Evolutionary conservation across 2,113 vertebrate genomes (phyloP), one percentile per base, ranked within the genome.

Genomic region (Probosciger aterrimus): DNA sequence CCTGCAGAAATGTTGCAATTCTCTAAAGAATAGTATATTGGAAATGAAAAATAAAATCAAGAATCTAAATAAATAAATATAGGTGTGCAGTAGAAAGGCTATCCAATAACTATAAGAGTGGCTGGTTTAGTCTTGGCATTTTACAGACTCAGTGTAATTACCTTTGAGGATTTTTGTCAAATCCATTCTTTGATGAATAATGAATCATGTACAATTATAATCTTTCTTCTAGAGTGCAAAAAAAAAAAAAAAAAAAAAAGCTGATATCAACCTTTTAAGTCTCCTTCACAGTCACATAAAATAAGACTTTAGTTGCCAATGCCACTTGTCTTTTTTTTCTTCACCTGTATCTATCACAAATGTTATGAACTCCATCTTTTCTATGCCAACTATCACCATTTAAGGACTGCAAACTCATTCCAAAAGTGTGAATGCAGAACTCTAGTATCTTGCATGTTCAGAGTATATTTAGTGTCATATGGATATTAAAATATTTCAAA

Each of bases 151-250:
- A 11, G 27, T 60, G 14, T 33, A 64, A 33, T 68, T 77, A 92
- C 24, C 80, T 92, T 88, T 86, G 75, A 92, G 55, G 14, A 7
- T n/a, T 41, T 88, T 78, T 82, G 37, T 89, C 62, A 80, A n/a
- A 73, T 62, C 73, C 28, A 18, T 62, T 91, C 70, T 92, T 77
- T 94, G 95, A 93, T 96, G 75, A 95, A 93, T 95, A 95, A 97
- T 80, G 37, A 95, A 94, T 55, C 39, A 57, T 33, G 28, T 80
- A 67, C 57, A 82, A 89, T 87, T 79, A 65, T 27, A 82, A 28
- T 68, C 44, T 92, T 94, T 37, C 84, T 68, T 68, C 50, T 43
- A 77, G 37, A 81, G 30, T 73, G 89, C 78, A 85, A 84, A 79
- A 87, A 86, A 82, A 92, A 92, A 89, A 88, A 79, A 92, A 87